Evolutionary conservation across 2,113 vertebrate species (phyloP).

Genomic region (Podarcis muralis): DNA sequence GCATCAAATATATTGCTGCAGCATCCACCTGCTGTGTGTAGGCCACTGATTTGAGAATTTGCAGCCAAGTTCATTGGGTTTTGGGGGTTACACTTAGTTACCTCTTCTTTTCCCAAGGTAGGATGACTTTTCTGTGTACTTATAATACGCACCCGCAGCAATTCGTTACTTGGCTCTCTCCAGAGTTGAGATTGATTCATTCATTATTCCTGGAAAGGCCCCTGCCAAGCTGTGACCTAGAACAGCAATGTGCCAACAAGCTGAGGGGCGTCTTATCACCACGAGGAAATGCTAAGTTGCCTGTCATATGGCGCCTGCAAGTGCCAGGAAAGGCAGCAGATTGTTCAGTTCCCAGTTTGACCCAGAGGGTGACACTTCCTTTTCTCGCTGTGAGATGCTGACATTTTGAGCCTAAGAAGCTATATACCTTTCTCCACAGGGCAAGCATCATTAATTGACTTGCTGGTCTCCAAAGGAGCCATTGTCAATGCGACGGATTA

Average conservation of each 20-base stretch:
- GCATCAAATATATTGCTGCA: too few relatives aligned
- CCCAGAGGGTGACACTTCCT: neutral
- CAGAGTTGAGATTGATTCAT: neutral
- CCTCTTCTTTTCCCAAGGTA: neutral
- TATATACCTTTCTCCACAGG: constrained; percentile 72
- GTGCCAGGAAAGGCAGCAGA: neutral
- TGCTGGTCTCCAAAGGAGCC: constrained; percentile 89
- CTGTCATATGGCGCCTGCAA: neutral
- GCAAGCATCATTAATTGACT: constrained; percentile 88
- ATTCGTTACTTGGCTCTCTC: neutral
- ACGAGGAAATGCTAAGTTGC: neutral
- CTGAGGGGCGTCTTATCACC: neutral
- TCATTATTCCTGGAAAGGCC: constrained; percentile 15
- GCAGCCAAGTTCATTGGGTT: neutral
- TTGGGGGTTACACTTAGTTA: too few relatives aligned
- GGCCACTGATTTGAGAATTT: neutral
- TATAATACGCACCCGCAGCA: neutral
- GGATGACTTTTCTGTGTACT: neutral
- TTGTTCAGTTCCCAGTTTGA: neutral
- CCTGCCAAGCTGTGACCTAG: neutral
- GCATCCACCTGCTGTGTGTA: neutral
- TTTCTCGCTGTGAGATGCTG: neutral
- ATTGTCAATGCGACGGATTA: constrained; percentile 92
- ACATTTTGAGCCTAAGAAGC: constrained; percentile 14
- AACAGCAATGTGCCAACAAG: neutral